A percentile compares a stretch with the other conserved stretches of the same genome.
Evolutionary conservation across 2,888 invertebrate genomes (phyloP).

Genomic region (Steinernema carpocapsae): DNA sequence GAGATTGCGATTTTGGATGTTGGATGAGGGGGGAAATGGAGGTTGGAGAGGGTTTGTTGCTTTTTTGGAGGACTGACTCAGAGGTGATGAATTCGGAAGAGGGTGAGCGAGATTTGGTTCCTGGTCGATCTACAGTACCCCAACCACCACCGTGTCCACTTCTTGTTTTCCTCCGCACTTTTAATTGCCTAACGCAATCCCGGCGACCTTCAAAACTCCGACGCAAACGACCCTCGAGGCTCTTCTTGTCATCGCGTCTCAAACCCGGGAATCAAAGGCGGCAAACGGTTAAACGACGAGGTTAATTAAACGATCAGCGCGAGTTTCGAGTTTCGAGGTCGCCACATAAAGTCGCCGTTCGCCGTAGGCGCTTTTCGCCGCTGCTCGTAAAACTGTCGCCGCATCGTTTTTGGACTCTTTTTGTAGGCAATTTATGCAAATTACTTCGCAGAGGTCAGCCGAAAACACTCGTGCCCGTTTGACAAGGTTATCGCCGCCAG

Average conservation of each 20-base stretch:
- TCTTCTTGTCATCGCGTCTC: too few species aligned
- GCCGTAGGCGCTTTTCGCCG: background rate
- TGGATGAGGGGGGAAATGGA: background rate
- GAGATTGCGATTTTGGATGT: background rate
- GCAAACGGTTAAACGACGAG: slow-evolving; percentile 25
- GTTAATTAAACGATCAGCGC: slow-evolving; percentile 8
- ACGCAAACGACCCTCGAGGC: too few species aligned
- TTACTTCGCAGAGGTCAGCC: slow-evolving; percentile 31
- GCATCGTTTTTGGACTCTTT: slow-evolving; percentile 12
- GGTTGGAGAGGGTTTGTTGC: background rate
- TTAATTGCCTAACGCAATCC: too few species aligned
- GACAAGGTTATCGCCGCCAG: slow-evolving; percentile 32
- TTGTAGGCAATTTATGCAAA: slow-evolving; percentile 17
- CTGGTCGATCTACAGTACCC: too few species aligned
- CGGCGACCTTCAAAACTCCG: too few species aligned
- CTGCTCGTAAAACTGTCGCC: slow-evolving; percentile 26
- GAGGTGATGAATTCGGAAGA: too few species aligned
- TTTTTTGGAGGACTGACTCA: too few species aligned
- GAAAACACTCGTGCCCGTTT: slow-evolving; percentile 16
- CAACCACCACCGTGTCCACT: too few species aligned
- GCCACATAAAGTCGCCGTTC: background rate
- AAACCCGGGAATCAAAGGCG: too few species aligned
- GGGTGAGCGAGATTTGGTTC: too few species aligned
- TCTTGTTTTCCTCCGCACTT: too few species aligned
- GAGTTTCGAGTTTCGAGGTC: slow-evolving; percentile 18